Base-by-base conservation (phyloP, 1,140 invertebrate species). In the Drosophila mojavensis region DNA sequence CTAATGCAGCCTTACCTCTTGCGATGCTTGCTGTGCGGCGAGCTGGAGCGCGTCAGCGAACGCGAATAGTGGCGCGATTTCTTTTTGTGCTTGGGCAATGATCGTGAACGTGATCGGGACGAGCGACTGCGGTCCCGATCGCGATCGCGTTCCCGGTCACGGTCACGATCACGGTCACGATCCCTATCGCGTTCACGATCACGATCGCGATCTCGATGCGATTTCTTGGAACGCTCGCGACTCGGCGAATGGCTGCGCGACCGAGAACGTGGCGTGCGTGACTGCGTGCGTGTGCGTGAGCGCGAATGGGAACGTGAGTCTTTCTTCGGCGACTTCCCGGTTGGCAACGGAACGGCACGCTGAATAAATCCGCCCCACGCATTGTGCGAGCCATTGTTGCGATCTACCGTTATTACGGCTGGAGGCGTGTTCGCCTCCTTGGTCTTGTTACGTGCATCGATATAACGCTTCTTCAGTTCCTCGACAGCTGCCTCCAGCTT, bases 401-500 rank as follows among this genome's bases (percentile, higher is more conserved):
- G 92, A 93, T 93, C 62, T 84, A 93, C 90, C 88, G 79, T 62
- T 79, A 93, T 90, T 91, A 93, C 93, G 58, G 88, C 94, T 93
- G 92, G 92, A 24, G 95, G 94, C 0, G 94, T 95, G 47, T 94
- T 94, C 1, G 92, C 93, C 17, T 93, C 93, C 73, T 94, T 92
- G 0, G 94, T 95, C 89, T 96, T 96, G 10, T 95, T 94, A 73
- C 96, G 94, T 0, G 95, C 95, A 75, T 97, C 96, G 47, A 96
- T 94, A 76, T 97, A 97, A 20, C 95, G 94, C 79, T 95, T 95
- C 51, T 95, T 94, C 1, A 97, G 91, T 77, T 96, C 95, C 45
- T 97, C 96, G 0, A 97, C 95, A 28, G 95, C 94, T 11, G 95
- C 95, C 76, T 97, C 97, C 50, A 98, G 91, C 39, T 94, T 93